Percentiles rank a stretch among this genome's conserved stretches.
Evolutionary conservation across 2,113 vertebrate genomes (phyloP).

Genomic region (Osmerus eperlanus): DNA sequence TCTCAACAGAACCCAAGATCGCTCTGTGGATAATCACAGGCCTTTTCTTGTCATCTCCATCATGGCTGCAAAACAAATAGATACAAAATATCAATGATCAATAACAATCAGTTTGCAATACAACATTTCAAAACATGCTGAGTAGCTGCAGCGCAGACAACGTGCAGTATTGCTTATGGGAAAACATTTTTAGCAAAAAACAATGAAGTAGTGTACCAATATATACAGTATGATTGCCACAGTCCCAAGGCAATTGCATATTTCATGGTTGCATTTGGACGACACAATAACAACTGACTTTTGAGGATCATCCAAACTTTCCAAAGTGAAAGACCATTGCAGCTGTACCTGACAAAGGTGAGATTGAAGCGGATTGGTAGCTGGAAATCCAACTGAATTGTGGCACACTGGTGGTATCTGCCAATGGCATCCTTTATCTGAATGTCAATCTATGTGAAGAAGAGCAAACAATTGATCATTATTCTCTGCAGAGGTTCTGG

Average conservation of each 20-base stretch:
- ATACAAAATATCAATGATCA: background rate
- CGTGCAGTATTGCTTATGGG: too few species aligned
- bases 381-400: conserved; percentile 96
- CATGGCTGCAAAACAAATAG: conserved; percentile 73
- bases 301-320: too few species aligned
- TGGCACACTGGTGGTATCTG: conserved; percentile 96
- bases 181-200: too few species aligned
- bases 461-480: background rate
- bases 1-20: conserved; percentile 94
- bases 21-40: conserved; percentile 97
- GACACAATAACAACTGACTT: too few species aligned
- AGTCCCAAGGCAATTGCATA: too few species aligned
- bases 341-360: conserved; percentile 83
- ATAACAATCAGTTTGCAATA: background rate
- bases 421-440: conserved; percentile 98
- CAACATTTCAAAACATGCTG: too few species aligned
- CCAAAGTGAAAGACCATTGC: too few species aligned
- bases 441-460: conserved; percentile 86
- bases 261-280: too few species aligned
- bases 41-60: conserved; percentile 91
- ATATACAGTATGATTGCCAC: too few species aligned
- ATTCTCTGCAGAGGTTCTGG: too few species aligned
- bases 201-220: too few species aligned
- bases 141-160: too few species aligned
- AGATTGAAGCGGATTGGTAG: conserved; percentile 95